Base-by-base conservation (phyloP, 2,113 vertebrate genomes). In the Dermatemys mawii region DNA sequence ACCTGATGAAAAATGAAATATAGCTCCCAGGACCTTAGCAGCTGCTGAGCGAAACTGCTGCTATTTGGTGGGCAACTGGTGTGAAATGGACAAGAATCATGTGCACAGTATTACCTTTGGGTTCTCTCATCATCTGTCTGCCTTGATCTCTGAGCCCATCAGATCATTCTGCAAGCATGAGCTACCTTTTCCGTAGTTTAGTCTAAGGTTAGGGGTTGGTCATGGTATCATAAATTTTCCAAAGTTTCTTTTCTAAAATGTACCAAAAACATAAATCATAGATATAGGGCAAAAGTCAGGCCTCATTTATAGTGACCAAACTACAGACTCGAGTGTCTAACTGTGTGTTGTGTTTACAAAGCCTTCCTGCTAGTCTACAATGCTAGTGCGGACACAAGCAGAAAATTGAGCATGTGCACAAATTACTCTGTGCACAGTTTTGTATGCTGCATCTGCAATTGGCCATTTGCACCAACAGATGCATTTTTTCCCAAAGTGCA, bases 401-500 rank as follows among this genome's bases (percentile, higher is more conserved):
- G 63, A 38, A 70, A 70, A 70, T 70, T 70, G 63, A 22, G n/a
- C 35, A 70, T n/a, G 38, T 38, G 22, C 35, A 38, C 16, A 70
- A 38, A 38, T 70, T 17, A 70, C 19, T 35, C 35, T 22, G n/a
- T 11, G 48, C 86, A 86, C 90, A 55, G 26, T 3, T 81, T 73
- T 76, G 17, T 57, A 27, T 46, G 41, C 24, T 70, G n/a, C n/a
- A 70, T n/a, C 2, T 70, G 21, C 63, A 70, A 76, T 89, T 96
- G 11, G 38, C 21, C 13, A 3, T 90, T 92, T 17, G 83, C 84
- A 53, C 12, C 10, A 93, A 5, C 5, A 13, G 41, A 76, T 51
- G 48, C 70, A 17, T 57, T 49, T 90, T 90, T 86, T 86, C 9
- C 89, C 53, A 78, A 93, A 89, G 91, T 82, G 78, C 80, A 87